phyloP scores from a whole-genome alignment of 2,797 vertebrate species.

The Saxicola maurus region DNA sequence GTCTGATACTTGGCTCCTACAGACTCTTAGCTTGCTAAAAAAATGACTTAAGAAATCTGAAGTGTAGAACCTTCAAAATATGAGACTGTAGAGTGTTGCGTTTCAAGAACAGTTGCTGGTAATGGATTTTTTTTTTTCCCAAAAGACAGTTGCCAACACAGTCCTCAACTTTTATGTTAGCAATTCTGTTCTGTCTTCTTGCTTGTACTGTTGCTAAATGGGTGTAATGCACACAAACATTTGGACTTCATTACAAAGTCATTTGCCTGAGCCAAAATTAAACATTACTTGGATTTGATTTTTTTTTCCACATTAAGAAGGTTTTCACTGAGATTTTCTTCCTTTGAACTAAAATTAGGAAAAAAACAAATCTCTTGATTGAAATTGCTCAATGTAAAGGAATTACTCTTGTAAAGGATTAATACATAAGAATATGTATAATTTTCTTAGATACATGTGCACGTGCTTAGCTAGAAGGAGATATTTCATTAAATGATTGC shows the following conservation, averaged over 20 bases:
- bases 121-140: background rate
- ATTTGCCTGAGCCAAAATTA: background rate
- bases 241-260: conserved; percentile 5
- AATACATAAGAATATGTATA: background rate
- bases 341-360: background rate
- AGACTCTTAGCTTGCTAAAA: background rate
- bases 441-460: background rate
- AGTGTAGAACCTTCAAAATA: background rate
- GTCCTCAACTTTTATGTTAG: conserved; percentile 5
- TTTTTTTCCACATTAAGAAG: background rate
- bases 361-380: background rate
- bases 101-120: background rate
- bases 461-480: background rate
- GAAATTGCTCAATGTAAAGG: no score
- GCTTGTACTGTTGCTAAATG: background rate
- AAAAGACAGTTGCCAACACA: background rate
- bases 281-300: background rate
- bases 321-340: background rate
- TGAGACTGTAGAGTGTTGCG: background rate
- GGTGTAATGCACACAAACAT: background rate
- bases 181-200: conserved; percentile 23
- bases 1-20: background rate
- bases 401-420: background rate
- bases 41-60: background rate
- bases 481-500: background rate